Evolutionary conservation across 2,888 invertebrate genomes (phyloP), one percentile per base, ranked within the genome.

Genomic region (Horisme vitalbata): DNA sequence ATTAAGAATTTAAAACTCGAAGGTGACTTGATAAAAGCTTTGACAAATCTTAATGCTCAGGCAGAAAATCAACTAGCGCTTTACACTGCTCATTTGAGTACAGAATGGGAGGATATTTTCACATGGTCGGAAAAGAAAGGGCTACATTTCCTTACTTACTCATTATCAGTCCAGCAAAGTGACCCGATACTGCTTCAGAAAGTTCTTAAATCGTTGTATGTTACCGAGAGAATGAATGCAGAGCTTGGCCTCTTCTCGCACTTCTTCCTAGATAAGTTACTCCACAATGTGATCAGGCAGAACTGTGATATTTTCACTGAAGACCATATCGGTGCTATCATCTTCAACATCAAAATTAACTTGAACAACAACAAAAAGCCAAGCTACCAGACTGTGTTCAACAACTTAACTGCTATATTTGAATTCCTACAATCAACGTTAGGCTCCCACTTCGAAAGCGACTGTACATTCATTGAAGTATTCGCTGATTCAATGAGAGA

Each of bases 71-170:
- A 87, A 57, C 51, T 85, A 2, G 77, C 86, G 0, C 56, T 88
- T 7, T 88, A 83, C 44, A 68, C 70, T 11, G 85, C 88, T 1
- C 79, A 86, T 30, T 54, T 88, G n/a, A 86, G 86, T 49, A 59
- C 75, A 13, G 87, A 89, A 64, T 88, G 87, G 88, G 85, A 88
- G 43, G 81, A 83, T 20, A 76, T 88, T 10, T 89, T 89, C 43
- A 71, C 71, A 20, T 89, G 88, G 88, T 72, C 77, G 0, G 82
- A 85, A 52, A 76, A 73, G 39, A 79, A 72, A 59, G 76, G 83
- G n/a, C 59, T 83, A 0, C 66, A 74, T 49, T 75, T 66, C 39
- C 63, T 83, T 1, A 80, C 78, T 0, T 88, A 83, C 46, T 83
- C 85, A 0, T 45, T 89, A 21, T 79, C 83, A 1, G 78, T 89